Base-by-base conservation (phyloP, 1,140 invertebrate genomes). In the Rhyacophila brunnea region DNA sequence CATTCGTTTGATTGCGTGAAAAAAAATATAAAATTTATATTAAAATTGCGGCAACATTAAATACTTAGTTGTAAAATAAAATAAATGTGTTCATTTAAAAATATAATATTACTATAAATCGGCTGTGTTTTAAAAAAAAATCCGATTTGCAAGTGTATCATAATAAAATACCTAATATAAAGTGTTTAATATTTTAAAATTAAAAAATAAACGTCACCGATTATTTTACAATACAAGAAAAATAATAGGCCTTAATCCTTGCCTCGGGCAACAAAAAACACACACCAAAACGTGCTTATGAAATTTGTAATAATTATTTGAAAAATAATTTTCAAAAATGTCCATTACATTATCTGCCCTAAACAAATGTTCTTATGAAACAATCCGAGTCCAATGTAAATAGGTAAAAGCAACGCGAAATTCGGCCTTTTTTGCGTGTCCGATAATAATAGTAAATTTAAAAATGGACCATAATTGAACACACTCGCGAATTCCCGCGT, bases 1-100 rank as follows among this genome's bases (percentile, higher is more conserved):
- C 18, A 44, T 43, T 53, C 36, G 3, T 42, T 5, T 18, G 49
- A 51, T 51, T 51, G 43, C n/a, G 43, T 38, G 46, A 44, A 18
- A 53, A 23, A 44, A 28, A 34, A 40, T 40, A 40, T 13, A 5
- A 40, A 40, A 13, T 13, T 13, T n/a, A 13, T 13, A 40, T 40
- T 40, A 40, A 40, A 13, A 40, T 40, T 4, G 4, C 5, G 3
- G 11, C 15, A 6, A n/a, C 5, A n/a, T 40, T 40, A 35, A 35
- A 7, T 7, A 7, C n/a, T 7, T n/a, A 15, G 11, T n/a, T 13
- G 15, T 40, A 4, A 40, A 40, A 13, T 40, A 40, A 13, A n/a
- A 13, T 4, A 40, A 4, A 3, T 19, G 52, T 46, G 43, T 46
- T 46, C 28, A 45, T 18, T 15, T 40, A 13, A 6, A 40, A 6